Base-by-base conservation (phyloP, 2,113 vertebrate species). In the Mus pahari region DNA sequence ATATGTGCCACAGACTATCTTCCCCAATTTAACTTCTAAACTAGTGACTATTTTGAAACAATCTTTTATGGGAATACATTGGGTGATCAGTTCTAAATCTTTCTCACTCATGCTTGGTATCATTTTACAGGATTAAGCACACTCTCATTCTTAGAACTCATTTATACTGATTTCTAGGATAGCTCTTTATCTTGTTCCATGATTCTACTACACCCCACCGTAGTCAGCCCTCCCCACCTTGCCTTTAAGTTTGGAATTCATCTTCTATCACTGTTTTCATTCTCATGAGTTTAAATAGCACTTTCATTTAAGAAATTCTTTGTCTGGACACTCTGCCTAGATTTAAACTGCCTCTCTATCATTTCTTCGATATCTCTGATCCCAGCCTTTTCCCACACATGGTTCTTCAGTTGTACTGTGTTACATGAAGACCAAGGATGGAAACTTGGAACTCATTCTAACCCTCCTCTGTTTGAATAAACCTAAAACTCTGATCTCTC, bases 251-350 rank as follows among this genome's bases (percentile, higher is more conserved):
- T 58, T 55, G 58, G 6, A 53, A 9, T 74, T 10, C 1, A 79
- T 9, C 45, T 83, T 26, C 45, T 42, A 7, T 74, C 19, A 17
- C n/a, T 88, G 24, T 60, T 86, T 84, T 91, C 45, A 89, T 86
- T 77, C n/a, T 82, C 24, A 26, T 89, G 94, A 20, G 33, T 81
- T 92, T 88, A 58, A 92, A 75, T 88, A 42, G 62, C 84, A 8
- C 36, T 7, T 71, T 26, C 73, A 13, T 19, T 58, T 19, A 90
- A 90, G 16, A 4, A 75, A 31, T 81, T 68, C 31, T 92, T 91
- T 55, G 6, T 28, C 45, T 89, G 26, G n/a, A 88, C 9, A 26
- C 2, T 36, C 24, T 90, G 19, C 33, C 6, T 20, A 53, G n/a
- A 68, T n/a, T 78, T 50, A 74, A 33, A 64, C 58, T 90, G 0